Conservation (phyloP, 2,113 vertebrate species). For the Megaceryle torquata region DNA sequence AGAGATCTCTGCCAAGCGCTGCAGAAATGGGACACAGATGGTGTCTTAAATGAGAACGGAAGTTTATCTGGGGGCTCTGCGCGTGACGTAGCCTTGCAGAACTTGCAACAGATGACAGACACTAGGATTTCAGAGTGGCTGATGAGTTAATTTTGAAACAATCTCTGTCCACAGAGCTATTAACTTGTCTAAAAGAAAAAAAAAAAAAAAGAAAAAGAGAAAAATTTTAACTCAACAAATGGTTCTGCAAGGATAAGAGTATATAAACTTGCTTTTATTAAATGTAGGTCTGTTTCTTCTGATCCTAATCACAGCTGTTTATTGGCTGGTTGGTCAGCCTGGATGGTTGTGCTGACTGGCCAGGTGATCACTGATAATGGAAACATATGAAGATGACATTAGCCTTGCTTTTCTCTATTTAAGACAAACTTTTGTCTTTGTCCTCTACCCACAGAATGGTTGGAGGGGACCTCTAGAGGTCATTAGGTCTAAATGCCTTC, state of each 20-base stretch:
- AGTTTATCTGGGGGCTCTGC: slow-evolving; percentile 49
- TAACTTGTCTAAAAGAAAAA: background rate
- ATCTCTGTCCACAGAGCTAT: background rate
- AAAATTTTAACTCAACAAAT: background rate
- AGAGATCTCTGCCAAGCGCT: background rate
- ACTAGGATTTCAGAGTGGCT: background rate
- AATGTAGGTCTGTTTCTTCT: background rate
- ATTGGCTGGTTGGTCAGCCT: background rate
- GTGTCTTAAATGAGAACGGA: slow-evolving; percentile 38
- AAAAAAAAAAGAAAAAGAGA: background rate
- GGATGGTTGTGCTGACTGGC: background rate
- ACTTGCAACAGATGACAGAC: slow-evolving; percentile 19
- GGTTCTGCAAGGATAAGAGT: background rate
- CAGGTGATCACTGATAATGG: background rate
- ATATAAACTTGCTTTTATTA: background rate
- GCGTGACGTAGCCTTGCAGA: background rate
- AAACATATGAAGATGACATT: background rate
- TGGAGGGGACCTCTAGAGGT: background rate
- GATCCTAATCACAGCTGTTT: background rate
- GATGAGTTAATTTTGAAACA: background rate
- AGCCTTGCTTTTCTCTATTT: background rate
- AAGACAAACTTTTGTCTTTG: background rate
- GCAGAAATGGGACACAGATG: slow-evolving; percentile 65
- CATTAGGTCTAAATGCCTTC: background rate
- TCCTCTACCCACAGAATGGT: background rate